These are phyloP conservation scores for Rhinopomastus cyanomelas DNA, from an alignment of 2,113 vertebrate genomes.

Conservation along the genomic window DNA sequence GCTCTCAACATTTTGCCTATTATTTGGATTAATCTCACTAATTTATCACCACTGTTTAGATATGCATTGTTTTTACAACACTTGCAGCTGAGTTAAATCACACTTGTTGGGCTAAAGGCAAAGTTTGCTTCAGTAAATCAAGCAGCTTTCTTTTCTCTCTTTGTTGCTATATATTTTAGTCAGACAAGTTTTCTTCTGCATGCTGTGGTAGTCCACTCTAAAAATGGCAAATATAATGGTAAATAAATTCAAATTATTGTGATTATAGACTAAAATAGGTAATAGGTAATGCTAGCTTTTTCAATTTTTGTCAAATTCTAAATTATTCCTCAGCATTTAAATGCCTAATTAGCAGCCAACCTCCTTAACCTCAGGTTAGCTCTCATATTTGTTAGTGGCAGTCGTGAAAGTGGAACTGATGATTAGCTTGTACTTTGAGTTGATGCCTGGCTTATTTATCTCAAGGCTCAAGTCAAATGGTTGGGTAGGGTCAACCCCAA, in stretches of 20 bases:
- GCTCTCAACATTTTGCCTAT: slow-evolving; percentile 32
- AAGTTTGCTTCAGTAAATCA: slow-evolving; percentile 38
- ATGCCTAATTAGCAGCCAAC: not conserved
- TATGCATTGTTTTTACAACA: slow-evolving; percentile 11
- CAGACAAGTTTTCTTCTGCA: not conserved
- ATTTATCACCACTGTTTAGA: slow-evolving; percentile 47
- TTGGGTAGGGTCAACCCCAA: not conserved
- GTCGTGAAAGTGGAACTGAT: not conserved
- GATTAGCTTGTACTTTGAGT: not conserved
- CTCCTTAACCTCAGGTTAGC: not conserved
- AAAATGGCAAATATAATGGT: not conserved
- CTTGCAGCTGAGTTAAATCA: slow-evolving; percentile 23
- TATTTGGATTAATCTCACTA: slow-evolving; percentile 50
- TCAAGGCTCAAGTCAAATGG: not conserved
- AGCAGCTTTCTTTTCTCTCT: not conserved
- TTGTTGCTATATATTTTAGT: not conserved
- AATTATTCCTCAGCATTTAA: not conserved
- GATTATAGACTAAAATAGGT: not conserved
- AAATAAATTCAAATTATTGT: slow-evolving; percentile 13
- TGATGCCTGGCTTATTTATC: not conserved
- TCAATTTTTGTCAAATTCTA: not conserved
- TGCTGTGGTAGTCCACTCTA: not conserved
- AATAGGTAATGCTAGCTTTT: not conserved
- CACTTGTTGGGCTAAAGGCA: slow-evolving; percentile 14
- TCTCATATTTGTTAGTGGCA: not conserved